These are phyloP conservation scores for Oreochromis aureus DNA, from an alignment of 2,113 vertebrate genomes.

Conservation along the genomic window DNA sequence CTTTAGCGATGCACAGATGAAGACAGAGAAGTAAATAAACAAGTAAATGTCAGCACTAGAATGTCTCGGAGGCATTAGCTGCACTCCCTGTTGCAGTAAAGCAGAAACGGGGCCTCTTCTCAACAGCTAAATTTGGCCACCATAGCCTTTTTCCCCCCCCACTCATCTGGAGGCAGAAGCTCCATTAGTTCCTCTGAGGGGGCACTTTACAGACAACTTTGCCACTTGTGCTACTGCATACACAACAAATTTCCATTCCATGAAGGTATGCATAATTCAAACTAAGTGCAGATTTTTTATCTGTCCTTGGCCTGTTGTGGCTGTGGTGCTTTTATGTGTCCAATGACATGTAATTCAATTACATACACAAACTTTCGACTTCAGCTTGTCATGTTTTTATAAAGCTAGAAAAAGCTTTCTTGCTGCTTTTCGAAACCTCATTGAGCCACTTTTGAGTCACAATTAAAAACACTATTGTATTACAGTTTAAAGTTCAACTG, in stretches of 20 bases:
- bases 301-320: conserved; percentile 28
- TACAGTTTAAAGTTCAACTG: background rate
- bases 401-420: background rate
- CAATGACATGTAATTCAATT: conserved; percentile 30
- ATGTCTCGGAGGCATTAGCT: conserved; percentile 63
- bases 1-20: conserved; percentile 25
- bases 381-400: background rate
- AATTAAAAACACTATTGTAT: background rate
- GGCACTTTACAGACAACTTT: conserved; percentile 61
- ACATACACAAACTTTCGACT: background rate
- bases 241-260: conserved; percentile 47
- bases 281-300: conserved; percentile 48
- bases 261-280: conserved; percentile 61
- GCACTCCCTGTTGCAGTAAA: conserved; percentile 57
- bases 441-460: background rate
- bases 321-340: conserved; percentile 28
- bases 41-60: conserved; percentile 66
- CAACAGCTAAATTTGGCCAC: conserved; percentile 56
- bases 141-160: background rate
- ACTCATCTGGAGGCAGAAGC: conserved; percentile 49
- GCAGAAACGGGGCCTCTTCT: conserved; percentile 29
- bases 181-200: conserved; percentile 61
- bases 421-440: background rate
- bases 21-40: conserved; percentile 59
- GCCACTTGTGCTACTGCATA: conserved; percentile 28